Conservation (phyloP, 1,140 invertebrate species). For the Aethina tumida region DNA sequence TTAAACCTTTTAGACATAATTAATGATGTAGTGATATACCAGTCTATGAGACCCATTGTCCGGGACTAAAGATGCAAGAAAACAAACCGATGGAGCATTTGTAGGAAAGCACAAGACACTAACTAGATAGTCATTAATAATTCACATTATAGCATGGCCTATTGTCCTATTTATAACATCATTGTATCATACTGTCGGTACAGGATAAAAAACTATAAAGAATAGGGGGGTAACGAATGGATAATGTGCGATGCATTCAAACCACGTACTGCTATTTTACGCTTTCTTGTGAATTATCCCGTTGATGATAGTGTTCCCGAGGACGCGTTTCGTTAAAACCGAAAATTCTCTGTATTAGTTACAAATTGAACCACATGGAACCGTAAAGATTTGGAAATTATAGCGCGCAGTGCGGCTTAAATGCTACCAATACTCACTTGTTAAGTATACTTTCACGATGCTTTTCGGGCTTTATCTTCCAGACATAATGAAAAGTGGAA, state of each 20-base stretch:
- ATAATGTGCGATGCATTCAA: no score
- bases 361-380: no score
- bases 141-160: slow-evolving; percentile 4
- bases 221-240: slow-evolving; percentile 5
- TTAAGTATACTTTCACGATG: no score
- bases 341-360: slow-evolving; percentile 3
- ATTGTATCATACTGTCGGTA: slow-evolving; percentile 1
- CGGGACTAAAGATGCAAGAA: not conserved
- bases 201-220: slow-evolving; percentile 1
- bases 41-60: no score
- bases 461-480: no score
- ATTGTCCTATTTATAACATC: slow-evolving; percentile 3
- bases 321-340: no score
- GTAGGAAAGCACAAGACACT: slow-evolving; percentile 1
- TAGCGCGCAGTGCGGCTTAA: no score
- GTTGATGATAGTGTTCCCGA: not conserved
- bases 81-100: not conserved
- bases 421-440: no score
- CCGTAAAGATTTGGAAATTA: no score
- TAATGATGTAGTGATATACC: no score
- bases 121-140: slow-evolving; percentile 3
- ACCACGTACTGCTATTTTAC: slow-evolving; percentile 6
- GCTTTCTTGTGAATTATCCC: slow-evolving; percentile 7
- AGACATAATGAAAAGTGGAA: no score
- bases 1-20: not conserved